phyloP scores from a whole-genome alignment of 1,140 invertebrate genomes.

The fruit fly (Drosophila melanogaster) region Release_6_plus_ISO1_MT NT_033777.3:20360501-20361000 shows the following conservation, averaged over 20 bases:
- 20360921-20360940: constrained; percentile 47
- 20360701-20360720: constrained; percentile 17
- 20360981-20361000: constrained; percentile 61
- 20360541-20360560: not conserved
- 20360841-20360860: constrained; percentile 52
- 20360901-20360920: constrained; percentile 67
- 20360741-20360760: constrained; percentile 49
- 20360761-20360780: constrained; percentile 47
- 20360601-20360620: constrained; percentile 7
- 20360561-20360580: constrained; percentile 1
- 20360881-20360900: constrained; percentile 69
- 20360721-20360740: constrained; percentile 16
- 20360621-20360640: constrained; percentile 28
- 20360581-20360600: constrained; percentile 2
- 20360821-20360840: constrained; percentile 65
- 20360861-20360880: constrained; percentile 67
- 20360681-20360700: constrained; percentile 37
- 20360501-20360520: constrained; percentile 64
- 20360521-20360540: constrained; percentile 51
- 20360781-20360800: constrained; percentile 54
- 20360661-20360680: constrained; percentile 40
- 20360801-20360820: constrained; percentile 25
- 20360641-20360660: constrained; percentile 57
- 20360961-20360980: constrained; percentile 77
- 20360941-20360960: constrained; percentile 59